Conservation (phyloP, 2,113 vertebrate species). For the Mirza zaza region DNA sequence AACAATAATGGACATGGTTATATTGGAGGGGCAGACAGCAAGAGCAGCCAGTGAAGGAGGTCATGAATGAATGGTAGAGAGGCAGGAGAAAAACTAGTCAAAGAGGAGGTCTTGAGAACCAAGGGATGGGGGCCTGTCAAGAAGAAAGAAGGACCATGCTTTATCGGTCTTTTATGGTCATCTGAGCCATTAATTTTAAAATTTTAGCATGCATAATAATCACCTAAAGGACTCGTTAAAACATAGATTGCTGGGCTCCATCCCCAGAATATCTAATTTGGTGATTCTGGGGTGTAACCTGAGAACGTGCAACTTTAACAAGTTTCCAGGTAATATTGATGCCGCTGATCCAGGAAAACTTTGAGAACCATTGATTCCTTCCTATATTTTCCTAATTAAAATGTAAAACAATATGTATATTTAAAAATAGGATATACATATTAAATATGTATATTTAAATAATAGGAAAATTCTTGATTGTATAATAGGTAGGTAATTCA, state of each 20-base stretch:
- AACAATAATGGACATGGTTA: not conserved
- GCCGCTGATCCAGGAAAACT: not conserved
- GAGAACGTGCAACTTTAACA: not conserved
- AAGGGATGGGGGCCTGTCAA: not conserved
- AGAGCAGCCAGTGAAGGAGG: not conserved
- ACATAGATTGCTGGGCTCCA: not conserved
- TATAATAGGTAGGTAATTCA: not conserved
- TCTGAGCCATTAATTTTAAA: not conserved
- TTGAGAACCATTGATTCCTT: not conserved
- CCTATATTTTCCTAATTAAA: not conserved
- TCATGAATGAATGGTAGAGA: not conserved
- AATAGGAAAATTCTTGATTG: not conserved
- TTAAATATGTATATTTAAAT: not conserved
- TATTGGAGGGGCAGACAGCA: not conserved
- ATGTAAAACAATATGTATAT: not conserved
- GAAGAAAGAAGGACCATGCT: not conserved
- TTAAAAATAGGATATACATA: not conserved
- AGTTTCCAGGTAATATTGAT: not conserved
- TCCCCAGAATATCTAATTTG: not conserved
- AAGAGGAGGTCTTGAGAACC: not conserved
- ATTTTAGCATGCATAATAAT: not conserved
- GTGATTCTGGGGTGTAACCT: not conserved
- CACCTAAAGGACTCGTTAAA: not conserved
- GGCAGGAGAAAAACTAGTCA: not conserved
- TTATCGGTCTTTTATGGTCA: not conserved